Conservation (phyloP, 2,113 vertebrate genomes). For the Deroptyus accipitrinus region DNA sequence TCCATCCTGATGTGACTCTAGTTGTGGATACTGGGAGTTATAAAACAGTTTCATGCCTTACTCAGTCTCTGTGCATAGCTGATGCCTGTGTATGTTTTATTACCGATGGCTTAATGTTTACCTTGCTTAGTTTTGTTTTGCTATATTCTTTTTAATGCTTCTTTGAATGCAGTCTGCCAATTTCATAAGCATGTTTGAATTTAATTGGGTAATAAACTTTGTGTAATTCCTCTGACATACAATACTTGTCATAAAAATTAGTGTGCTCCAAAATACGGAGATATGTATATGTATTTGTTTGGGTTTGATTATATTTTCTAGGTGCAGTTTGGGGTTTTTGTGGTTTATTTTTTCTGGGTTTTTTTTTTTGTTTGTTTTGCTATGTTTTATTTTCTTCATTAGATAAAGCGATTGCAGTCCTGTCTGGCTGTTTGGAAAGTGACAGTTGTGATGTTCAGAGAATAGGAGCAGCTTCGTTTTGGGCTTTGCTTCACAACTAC, state of each 20-base stretch:
- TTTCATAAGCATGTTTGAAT: background rate
- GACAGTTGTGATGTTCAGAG: constrained; percentile 74
- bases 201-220: background rate
- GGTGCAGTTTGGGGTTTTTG: background rate
- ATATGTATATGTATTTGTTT: background rate
- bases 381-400: background rate
- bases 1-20: background rate
- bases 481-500: constrained; percentile 91
- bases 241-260: background rate
- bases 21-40: constrained; percentile 7
- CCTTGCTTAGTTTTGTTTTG: constrained; percentile 8
- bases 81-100: background rate
- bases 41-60: background rate
- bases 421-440: constrained; percentile 85
- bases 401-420: constrained; percentile 84
- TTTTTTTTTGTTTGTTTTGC: no score
- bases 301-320: background rate
- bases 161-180: background rate
- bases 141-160: background rate
- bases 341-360: background rate
- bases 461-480: constrained; percentile 89
- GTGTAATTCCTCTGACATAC: background rate
- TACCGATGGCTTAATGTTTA: background rate
- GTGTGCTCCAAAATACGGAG: background rate
- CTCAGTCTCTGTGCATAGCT: background rate